Conservation (phyloP, 2,113 vertebrate genomes). For the Columba janthina region DNA sequence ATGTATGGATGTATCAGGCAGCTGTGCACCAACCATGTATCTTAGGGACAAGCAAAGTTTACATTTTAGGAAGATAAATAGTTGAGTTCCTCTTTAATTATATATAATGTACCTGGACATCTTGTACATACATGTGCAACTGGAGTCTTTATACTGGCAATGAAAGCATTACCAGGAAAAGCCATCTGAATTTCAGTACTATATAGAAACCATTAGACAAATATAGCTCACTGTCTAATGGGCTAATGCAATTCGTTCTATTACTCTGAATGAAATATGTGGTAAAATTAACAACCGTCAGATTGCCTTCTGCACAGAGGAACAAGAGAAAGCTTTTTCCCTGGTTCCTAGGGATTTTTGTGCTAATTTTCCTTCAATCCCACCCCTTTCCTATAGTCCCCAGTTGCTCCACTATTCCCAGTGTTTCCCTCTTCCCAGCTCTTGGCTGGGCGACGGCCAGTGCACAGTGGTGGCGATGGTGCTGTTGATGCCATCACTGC, state of each 20-base stretch:
- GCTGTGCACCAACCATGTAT: background rate
- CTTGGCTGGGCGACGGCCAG: background rate
- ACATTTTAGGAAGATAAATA: background rate
- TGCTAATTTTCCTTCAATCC: background rate
- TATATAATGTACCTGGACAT: background rate
- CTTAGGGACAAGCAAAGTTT: background rate
- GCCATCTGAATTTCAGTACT: background rate
- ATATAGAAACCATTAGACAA: background rate
- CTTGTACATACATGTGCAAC: background rate
- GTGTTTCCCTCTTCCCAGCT: background rate
- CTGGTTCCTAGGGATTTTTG: background rate
- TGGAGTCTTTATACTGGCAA: background rate
- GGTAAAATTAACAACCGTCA: background rate
- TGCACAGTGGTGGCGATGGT: background rate
- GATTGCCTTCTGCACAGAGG: background rate
- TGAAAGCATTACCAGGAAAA: constrained; percentile 10
- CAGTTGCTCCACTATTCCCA: background rate
- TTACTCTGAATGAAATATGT: background rate
- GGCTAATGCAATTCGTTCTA: background rate
- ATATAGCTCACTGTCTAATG: background rate
- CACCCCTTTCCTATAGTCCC: background rate
- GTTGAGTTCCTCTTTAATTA: background rate
- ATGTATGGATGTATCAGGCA: background rate
- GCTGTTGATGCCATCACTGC: background rate
- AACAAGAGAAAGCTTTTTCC: background rate